Base-by-base conservation (phyloP, 2,797 vertebrate genomes). In the Brotogeris chrysoptera region DNA sequence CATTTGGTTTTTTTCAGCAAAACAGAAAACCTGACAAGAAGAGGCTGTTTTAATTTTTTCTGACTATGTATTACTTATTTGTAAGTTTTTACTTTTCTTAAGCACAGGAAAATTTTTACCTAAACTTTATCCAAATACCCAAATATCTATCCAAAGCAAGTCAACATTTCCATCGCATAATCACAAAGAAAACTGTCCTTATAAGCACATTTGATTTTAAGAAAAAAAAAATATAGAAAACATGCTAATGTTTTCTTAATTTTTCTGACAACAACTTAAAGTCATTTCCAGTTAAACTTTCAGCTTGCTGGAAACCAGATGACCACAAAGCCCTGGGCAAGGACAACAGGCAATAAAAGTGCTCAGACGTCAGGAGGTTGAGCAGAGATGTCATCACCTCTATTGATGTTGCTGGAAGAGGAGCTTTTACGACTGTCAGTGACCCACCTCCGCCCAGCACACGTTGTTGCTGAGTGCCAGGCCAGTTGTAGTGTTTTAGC, bases 291-390 rank as follows among this genome's bases (percentile, higher is more conserved):
- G 72, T 74, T 80, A 86, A 63, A 52, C 18, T 61, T 88, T 17
- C 76, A 57, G 47, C 57, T 78, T 85, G 28, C 65, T 83, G 44
- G 39, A 86, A 95, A 49, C 32, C 64, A 78, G 55, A 39, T 49
- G 44, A 46, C 32, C 2, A 2, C 3, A 5, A 38, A 86, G 38
- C 20, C 61, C 36, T 13, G 7, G 25, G 23, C 32, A 82, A 85
- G 36, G 38, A 24, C n/a, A 77, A 6, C 27, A 50, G 30, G 30
- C 2, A 6, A 30, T 11, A 5, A 6, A 5, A 6, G 27, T 10
- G 5, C 32, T 60, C 50, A 84, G 61, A 87, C 73, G 8, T 11
- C 41, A 88, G 52, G 28, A 90, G 9, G 16, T 4, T 11, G 57
- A 90, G 25, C 34, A 74, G 30, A 92, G 34, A n/a, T 19, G 34